Evolutionary conservation across 2,797 vertebrate genomes (phyloP), one percentile per base, ranked within the genome.

Genomic region (Silurus aristotelis): DNA sequence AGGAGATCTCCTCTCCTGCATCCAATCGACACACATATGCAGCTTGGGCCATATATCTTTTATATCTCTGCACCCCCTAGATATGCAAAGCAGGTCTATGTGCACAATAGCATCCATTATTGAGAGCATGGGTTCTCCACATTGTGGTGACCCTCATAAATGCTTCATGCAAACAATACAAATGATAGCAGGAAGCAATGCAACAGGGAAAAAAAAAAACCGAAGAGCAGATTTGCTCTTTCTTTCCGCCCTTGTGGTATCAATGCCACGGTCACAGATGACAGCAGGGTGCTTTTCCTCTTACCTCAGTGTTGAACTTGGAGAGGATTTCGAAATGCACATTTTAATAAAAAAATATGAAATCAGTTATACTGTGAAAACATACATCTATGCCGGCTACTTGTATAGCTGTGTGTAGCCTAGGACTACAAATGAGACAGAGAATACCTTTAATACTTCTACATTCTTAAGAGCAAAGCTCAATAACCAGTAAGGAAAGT

Each of bases 91-190:
- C 72, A 66, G 76, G 72, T 66, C 38, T 67, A 55, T 82, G 64
- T 71, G 72, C 75, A 73, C 38, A 67, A 87, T 83, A 71, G 75
- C 83, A 83, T 87, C 58, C 85, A 89, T 89, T 87, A 88, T 88
- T 84, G 68, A 85, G 84, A 84, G 58, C 84, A 85, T 46, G 77
- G 58, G 63, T 84, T 84, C 71, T 67, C 83, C 58, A 64, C 79
- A n/a, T 82, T 56, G 19, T 52, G n/a, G 43, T 83, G 81, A 80
- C 84, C 85, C 79, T 87, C 83, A 76, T 87, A 72, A 85, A 87
- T 81, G 84, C 87, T 87, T 84, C 80, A 89, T 87, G 84, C 87
- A 85, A 86, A 84, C 72, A 67, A 85, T 82, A 82, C 87, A 87
- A 87, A 86, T 85, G 61, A 85, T 66, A 72, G 38, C 72, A 79